Percentiles rank a stretch among this genome's conserved stretches.
phyloP scores from a whole-genome alignment of 2,888 invertebrate species.

The Nymphalis c-album region DNA sequence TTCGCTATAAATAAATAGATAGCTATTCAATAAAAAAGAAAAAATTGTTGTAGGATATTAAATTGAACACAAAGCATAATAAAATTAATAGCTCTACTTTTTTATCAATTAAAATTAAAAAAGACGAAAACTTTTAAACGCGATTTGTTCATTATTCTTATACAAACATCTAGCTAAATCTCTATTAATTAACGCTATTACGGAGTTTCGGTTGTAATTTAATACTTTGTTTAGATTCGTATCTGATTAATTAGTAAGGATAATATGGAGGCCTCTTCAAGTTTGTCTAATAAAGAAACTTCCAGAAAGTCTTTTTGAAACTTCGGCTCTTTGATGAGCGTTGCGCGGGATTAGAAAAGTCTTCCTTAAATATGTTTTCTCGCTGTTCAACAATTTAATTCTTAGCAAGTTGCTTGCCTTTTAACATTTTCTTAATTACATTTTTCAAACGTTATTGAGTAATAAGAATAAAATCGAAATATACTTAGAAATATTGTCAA shows the following conservation, averaged over 20 bases:
- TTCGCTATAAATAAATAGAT: too few species aligned
- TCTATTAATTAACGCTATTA: conserved; percentile 31
- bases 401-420: conserved; percentile 23
- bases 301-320: conserved; percentile 67
- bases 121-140: too few species aligned
- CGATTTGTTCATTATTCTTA: background rate
- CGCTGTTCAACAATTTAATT: conserved; percentile 37
- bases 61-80: too few species aligned
- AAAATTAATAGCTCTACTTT: too few species aligned
- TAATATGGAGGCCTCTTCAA: conserved; percentile 62
- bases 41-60: too few species aligned
- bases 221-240: conserved; percentile 71
- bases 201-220: conserved; percentile 56
- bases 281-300: conserved; percentile 74
- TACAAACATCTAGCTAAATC: conserved; percentile 19
- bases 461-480: background rate
- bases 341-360: conserved; percentile 57
- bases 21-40: too few species aligned
- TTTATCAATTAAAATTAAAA: too few species aligned
- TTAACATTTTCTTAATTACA: conserved; percentile 11
- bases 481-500: background rate
- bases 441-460: conserved; percentile 2
- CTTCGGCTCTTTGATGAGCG: conserved; percentile 66
- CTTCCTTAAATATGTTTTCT: conserved; percentile 40
- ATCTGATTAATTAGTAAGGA: conserved; percentile 75